phyloP scores from a whole-genome alignment of 2,888 invertebrate genomes.

The Danaus chrysippus region DNA sequence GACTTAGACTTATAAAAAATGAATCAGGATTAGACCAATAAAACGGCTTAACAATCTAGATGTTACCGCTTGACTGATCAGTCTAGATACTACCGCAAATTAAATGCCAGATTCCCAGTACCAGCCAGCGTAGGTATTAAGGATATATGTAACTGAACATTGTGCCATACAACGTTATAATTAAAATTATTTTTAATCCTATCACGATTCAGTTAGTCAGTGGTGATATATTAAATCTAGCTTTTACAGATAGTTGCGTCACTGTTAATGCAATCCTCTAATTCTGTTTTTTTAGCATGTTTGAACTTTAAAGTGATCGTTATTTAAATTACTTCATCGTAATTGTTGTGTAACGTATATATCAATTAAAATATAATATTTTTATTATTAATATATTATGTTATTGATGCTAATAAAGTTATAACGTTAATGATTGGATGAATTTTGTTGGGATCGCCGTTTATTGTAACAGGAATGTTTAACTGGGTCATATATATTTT shows the following conservation, averaged over 20 bases:
- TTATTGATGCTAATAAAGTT: too few relatives aligned
- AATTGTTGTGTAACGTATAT: too few relatives aligned
- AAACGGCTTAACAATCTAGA: constrained; percentile 74
- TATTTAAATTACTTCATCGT: background rate
- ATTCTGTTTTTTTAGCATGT: background rate
- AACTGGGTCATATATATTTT: constrained; percentile 55
- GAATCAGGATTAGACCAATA: constrained; percentile 73
- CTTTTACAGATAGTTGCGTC: constrained; percentile 1
- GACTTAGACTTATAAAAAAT: constrained; percentile 63
- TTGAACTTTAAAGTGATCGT: background rate
- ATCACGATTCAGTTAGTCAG: constrained; percentile 19
- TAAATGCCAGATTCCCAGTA: constrained; percentile 78
- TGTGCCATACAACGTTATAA: constrained; percentile 32
- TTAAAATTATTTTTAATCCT: constrained; percentile 38
- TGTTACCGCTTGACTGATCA: constrained; percentile 72
- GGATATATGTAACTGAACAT: constrained; percentile 28
- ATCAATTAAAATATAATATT: too few relatives aligned
- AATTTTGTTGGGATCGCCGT: background rate
- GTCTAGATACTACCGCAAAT: constrained; percentile 60
- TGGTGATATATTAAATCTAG: background rate
- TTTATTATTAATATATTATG: too few relatives aligned
- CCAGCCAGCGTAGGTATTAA: constrained; percentile 41
- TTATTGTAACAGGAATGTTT: constrained; percentile 19
- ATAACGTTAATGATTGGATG: too few relatives aligned
- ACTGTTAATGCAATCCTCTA: background rate